These are phyloP conservation scores for Actinernus sp. DNA, from an alignment of 92 coral and sea anemone genomes.

Conservation along the genomic window DNA sequence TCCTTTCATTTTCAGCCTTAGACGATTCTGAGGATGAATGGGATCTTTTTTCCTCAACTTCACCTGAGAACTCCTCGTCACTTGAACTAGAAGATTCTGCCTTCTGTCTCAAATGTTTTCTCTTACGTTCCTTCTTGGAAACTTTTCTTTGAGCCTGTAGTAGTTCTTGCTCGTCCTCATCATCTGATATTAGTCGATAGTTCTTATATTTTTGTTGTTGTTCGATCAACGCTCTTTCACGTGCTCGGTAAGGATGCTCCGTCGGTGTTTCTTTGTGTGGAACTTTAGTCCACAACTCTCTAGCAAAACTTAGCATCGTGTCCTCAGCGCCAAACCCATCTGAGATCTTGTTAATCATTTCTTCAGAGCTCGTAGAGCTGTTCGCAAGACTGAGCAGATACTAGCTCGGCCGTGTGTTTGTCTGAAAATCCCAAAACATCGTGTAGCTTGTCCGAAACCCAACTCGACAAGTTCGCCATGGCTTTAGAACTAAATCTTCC, in stretches of 20 bases:
- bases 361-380: conserved; percentile 69
- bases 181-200: conserved; percentile 87
- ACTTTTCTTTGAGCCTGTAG: conserved; percentile 2
- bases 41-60: no score
- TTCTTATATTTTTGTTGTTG: conserved; percentile 73
- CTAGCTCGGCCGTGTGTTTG: conserved; percentile 79
- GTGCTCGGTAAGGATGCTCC: conserved; percentile 90
- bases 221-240: conserved; percentile 79
- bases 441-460: conserved; percentile 95
- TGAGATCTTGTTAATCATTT: conserved; percentile 74
- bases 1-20: conserved; percentile 77
- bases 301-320: conserved; percentile 79
- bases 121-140: conserved; percentile 74
- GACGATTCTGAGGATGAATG: conserved; percentile 94
- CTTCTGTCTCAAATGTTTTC: conserved; percentile 89
- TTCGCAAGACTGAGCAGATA: conserved; percentile 88
- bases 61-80: conserved; percentile 80
- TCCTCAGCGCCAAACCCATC: conserved; percentile 67
- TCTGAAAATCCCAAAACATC: conserved; percentile 97
- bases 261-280: conserved; percentile 74
- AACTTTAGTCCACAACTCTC: conserved; percentile 81
- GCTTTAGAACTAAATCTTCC: no score
- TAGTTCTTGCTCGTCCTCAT: conserved; percentile 79
- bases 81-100: conserved; percentile 65
- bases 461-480: conserved; percentile 81